phyloP scores from a whole-genome alignment of 2,888 invertebrate species.

The Rugalucina vietnamica region DNA sequence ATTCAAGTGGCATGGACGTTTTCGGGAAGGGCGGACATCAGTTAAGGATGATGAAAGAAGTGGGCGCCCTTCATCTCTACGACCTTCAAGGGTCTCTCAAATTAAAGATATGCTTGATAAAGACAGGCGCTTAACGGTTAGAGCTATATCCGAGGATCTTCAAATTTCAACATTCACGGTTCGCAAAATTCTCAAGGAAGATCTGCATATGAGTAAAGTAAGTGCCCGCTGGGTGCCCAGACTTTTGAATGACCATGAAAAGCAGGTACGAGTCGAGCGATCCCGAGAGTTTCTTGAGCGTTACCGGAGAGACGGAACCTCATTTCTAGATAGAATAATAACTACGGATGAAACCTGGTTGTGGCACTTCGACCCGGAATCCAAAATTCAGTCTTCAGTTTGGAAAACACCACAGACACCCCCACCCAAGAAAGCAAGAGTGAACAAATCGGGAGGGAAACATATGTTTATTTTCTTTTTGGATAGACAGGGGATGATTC shows the following conservation, averaged over 20 bases:
- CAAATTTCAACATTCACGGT: background rate
- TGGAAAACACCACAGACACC: constrained; percentile 13
- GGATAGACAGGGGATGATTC: constrained; percentile 6
- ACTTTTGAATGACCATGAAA: constrained; percentile 19
- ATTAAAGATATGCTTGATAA: background rate
- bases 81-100: background rate
- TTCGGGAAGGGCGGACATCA: no score
- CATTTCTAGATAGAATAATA: constrained; percentile 17
- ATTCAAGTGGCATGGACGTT: no score
- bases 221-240: constrained; percentile 24
- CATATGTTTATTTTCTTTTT: no score
- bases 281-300: constrained; percentile 6
- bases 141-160: background rate
- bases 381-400: constrained; percentile 19
- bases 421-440: constrained; percentile 20
- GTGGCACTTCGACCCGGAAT: constrained; percentile 25
- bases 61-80: no score
- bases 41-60: no score
- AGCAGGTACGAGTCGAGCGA: background rate
- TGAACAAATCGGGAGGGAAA: background rate
- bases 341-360: constrained; percentile 35
- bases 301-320: background rate
- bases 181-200: background rate
- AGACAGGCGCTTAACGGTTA: constrained; percentile 8
- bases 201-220: constrained; percentile 21